Evolutionary conservation across 64 coral and sea anemone genomes (phyloP), one percentile per base, ranked within the genome.

Genomic region (Dendrophyllia cribrosa): DNA sequence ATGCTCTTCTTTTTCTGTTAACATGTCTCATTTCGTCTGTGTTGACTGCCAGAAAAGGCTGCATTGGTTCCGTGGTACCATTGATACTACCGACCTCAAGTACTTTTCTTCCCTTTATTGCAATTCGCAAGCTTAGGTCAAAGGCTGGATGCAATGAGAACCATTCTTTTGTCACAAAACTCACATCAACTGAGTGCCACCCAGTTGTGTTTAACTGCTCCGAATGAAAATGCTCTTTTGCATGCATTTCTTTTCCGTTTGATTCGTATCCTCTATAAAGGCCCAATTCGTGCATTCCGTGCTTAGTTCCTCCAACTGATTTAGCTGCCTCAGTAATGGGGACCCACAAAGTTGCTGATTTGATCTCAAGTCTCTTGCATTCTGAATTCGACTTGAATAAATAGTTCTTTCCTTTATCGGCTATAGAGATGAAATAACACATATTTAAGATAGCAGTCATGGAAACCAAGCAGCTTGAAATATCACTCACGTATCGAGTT

Each of bases 281-380:
- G 19, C 11, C 8, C 17, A 84, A 65, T 11, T 49, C 4, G 7
- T 65, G 17, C 8, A 21, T 50, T 19, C 7, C n/a, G 17, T 24
- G 20, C 8, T 48, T n/a, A 47, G 20, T 43, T 22, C 22, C 64
- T 21, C 43, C 61, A 51, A 19, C 20, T 8, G 80, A 50, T 66
- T n/a, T 84, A 11, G 62, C 0, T 5, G 45, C 9, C 17, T 24
- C 62, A 3, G 3, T 44, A 8, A 84, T 21, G 61, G 13, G 19
- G 46, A 84, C 47, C 80, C 80, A 84, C 47, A 84, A 51, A 51
- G 43, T 51, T 51, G 80, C 62, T 49, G 80, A 84, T 63, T 22
- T 22, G 0, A 84, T 84, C 61, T 67, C 62, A 16, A 84, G 17
- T 11, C 16, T 68, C 17, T 20, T 4, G n/a, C 67, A 9, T 84